Evolutionary conservation across 2,797 vertebrate genomes (phyloP).

Genomic region (Prunella strophiata): DNA sequence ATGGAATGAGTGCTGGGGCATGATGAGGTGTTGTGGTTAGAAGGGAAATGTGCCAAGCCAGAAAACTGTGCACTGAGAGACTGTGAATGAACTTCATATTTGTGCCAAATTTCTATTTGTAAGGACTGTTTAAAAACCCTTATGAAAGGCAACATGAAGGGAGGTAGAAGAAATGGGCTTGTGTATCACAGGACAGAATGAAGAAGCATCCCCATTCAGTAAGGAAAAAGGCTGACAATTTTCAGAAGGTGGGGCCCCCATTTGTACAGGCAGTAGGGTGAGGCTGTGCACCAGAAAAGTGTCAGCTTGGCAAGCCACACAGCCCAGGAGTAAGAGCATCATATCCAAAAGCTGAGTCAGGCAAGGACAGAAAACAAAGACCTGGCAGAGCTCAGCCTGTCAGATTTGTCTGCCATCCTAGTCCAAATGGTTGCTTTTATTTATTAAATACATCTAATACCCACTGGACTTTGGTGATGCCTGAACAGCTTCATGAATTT

Average conservation of each 20-base stretch:
- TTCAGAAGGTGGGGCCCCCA: not conserved
- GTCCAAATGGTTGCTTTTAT: not conserved
- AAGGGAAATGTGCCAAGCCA: not conserved
- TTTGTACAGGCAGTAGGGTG: not conserved
- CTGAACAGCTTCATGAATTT: not conserved
- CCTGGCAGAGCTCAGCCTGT: conserved; percentile 20
- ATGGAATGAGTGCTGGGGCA: not conserved
- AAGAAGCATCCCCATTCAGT: not conserved
- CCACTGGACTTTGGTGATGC: not conserved
- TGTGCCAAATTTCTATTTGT: not conserved
- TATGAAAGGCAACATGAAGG: not conserved
- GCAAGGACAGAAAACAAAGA: conserved; percentile 18
- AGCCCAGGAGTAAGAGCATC: not conserved
- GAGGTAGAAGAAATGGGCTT: not conserved
- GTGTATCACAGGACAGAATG: not conserved
- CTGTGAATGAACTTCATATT: not conserved
- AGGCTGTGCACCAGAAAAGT: not conserved
- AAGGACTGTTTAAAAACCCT: not conserved
- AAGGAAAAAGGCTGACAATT: not conserved
- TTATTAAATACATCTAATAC: conserved; percentile 19
- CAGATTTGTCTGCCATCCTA: not conserved
- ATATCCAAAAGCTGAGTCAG: conserved; percentile 42
- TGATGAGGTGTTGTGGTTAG: not conserved
- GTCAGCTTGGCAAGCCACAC: not conserved
- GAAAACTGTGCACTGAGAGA: not conserved